A percentile compares a stretch with the other conserved stretches of the same genome.
phyloP scores from a whole-genome alignment of 2,888 invertebrate species.

The Nyleta sp. region DNA sequence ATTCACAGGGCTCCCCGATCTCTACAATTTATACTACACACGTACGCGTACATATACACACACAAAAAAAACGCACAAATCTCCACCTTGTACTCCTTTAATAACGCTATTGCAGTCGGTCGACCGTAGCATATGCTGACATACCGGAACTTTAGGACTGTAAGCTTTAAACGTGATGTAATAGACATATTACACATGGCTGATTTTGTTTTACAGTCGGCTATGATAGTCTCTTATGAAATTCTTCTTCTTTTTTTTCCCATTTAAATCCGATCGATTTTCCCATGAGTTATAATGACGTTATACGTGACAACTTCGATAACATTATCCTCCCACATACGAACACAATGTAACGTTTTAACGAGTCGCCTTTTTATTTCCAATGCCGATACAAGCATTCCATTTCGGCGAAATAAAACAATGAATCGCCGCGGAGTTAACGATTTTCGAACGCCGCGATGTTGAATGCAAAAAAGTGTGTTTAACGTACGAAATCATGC shows the following conservation, averaged over 20 bases:
- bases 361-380: background rate
- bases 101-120: slow-evolving; percentile 59
- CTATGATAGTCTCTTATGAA: slow-evolving; percentile 39
- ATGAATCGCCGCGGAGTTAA: no score
- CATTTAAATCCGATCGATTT: slow-evolving; percentile 45
- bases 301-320: slow-evolving; percentile 18
- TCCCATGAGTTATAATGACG: slow-evolving; percentile 32
- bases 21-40: slow-evolving; percentile 39
- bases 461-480: no score
- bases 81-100: slow-evolving; percentile 57
- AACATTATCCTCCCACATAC: slow-evolving; percentile 27
- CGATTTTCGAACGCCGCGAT: no score
- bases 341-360: slow-evolving; percentile 1
- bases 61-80: slow-evolving; percentile 50
- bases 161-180: slow-evolving; percentile 58
- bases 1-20: slow-evolving; percentile 42
- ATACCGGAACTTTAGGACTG: slow-evolving; percentile 62
- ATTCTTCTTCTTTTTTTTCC: slow-evolving; percentile 3
- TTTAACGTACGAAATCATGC: no score
- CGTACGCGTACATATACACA: slow-evolving; percentile 20
- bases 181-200: slow-evolving; percentile 54
- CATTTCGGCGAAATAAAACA: no score
- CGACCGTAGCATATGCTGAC: slow-evolving; percentile 61
- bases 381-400: no score
- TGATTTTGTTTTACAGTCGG: slow-evolving; percentile 52